These are phyloP conservation scores for Fulica atra DNA, from an alignment of 2,113 vertebrate species.

Conservation along the genomic window DNA sequence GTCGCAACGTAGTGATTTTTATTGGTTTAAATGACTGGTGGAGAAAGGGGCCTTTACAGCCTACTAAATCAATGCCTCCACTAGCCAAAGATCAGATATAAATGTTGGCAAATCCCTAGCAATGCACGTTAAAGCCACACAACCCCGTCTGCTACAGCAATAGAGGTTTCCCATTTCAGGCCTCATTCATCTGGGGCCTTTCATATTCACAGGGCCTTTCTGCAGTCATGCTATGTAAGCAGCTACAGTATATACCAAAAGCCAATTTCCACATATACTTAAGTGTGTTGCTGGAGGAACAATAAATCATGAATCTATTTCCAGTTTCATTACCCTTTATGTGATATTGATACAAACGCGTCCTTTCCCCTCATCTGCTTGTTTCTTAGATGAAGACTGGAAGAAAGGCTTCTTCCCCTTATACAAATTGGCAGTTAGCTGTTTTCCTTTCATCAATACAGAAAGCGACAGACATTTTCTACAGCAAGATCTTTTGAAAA, in stretches of 20 bases:
- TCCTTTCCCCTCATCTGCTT: conserved; percentile 18
- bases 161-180: conserved; percentile 62
- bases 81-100: conserved; percentile 37
- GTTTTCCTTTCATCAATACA: conserved; percentile 17
- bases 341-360: conserved; percentile 55
- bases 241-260: conserved; percentile 50
- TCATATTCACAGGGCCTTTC: conserved; percentile 40
- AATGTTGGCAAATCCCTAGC: conserved; percentile 1
- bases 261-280: conserved; percentile 49
- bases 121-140: not conserved
- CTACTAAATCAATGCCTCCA: conserved; percentile 4
- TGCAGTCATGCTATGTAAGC: conserved; percentile 65
- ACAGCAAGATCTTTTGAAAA: not conserved
- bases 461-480: not conserved
- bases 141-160: not conserved
- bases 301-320: conserved; percentile 71
- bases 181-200: conserved; percentile 46
- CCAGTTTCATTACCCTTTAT: conserved; percentile 63
- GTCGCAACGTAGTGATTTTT: not conserved
- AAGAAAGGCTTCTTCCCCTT: conserved; percentile 24
- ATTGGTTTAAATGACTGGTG: not conserved
- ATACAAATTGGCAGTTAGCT: not conserved
- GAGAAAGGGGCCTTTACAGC: conserved; percentile 10
- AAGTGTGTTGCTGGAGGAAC: conserved; percentile 30
- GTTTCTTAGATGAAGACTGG: conserved; percentile 42